These are phyloP conservation scores for Drosophila nannoptera DNA, from an alignment of 1,140 invertebrate species.

Conservation along the genomic window DNA sequence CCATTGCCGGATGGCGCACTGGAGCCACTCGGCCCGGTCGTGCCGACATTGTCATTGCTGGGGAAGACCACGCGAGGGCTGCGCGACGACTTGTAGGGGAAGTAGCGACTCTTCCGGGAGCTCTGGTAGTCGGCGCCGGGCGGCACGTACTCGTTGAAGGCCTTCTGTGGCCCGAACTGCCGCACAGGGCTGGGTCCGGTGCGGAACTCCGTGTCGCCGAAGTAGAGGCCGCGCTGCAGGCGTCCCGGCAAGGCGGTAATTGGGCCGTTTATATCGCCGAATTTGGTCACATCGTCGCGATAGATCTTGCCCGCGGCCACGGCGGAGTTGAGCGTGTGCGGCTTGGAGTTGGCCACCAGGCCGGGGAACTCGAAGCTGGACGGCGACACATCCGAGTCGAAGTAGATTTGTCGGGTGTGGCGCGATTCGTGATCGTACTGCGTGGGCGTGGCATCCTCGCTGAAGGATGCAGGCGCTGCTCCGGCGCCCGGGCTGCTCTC, in stretches of 20 bases:
- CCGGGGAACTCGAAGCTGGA: conserved; percentile 73
- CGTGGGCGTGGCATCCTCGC: conserved; percentile 55
- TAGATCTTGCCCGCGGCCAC: conserved; percentile 58
- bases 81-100: conserved; percentile 79
- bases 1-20: conserved; percentile 67
- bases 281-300: conserved; percentile 78
- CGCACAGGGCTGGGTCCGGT: conserved; percentile 59
- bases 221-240: conserved; percentile 65
- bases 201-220: conserved; percentile 68
- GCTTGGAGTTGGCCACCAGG: conserved; percentile 66
- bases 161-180: conserved; percentile 71
- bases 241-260: conserved; percentile 72
- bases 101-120: conserved; percentile 71
- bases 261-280: conserved; percentile 77
- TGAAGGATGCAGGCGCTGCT: too few relatives aligned
- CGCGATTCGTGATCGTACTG: conserved; percentile 64
- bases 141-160: conserved; percentile 70
- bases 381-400: conserved; percentile 54
- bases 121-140: conserved; percentile 57
- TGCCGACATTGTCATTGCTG: conserved; percentile 80
- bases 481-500: conserved; percentile 38
- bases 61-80: conserved; percentile 82
- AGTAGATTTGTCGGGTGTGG: conserved; percentile 68
- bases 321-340: conserved; percentile 60
- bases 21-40: conserved; percentile 70